Base-by-base conservation (phyloP, 2,888 invertebrate genomes). In the Acanthosepion esculentum region DNA sequence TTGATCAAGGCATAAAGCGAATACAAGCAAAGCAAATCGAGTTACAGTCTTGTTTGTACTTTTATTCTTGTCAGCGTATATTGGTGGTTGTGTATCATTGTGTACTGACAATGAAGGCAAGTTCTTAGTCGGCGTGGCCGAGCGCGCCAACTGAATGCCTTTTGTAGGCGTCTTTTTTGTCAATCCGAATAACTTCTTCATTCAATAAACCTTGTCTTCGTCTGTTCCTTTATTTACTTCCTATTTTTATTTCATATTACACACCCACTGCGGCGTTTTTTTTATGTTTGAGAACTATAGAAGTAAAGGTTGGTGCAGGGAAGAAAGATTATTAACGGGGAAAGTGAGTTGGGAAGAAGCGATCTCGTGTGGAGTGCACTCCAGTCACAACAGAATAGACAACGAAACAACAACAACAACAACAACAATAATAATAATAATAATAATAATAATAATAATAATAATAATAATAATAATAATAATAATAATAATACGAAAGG, bases 61-160 rank as follows among this genome's bases (percentile, higher is more conserved):
- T 78, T n/a, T 78, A n/a, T 78, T 78, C 33, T n/a, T 78, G 15
- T 78, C n/a, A 78, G 15, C 33, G n/a, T 78, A n/a, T 78, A 23
- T 33, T 78, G 33, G 78, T n/a, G 33, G 78, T 78, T 78, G 78
- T 78, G n/a, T 78, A n/a, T n/a, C 18, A 78, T 78, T 78, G 78
- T 78, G 78, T n/a, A n/a, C 78, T n/a, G n/a, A 78, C 78, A 78
- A 78, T 78, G n/a, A n/a, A 78, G 78, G 78, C n/a, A n/a, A 78
- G n/a, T 78, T 78, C n/a, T 78, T 78, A 78, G n/a, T 59, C 23
- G 59, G 23, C 59, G 20, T 59, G 59, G 59, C n/a, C 78, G 78
- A 78, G 12, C 15, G 78, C n/a, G n/a, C n/a, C 78, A 78, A 78
- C n/a, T 78, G 78, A 78, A 78, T 78, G n/a, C 33, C 78, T n/a